Evolutionary conservation across 2,113 vertebrate species (phyloP).

Genomic region (Pachypanchax playfairii): DNA sequence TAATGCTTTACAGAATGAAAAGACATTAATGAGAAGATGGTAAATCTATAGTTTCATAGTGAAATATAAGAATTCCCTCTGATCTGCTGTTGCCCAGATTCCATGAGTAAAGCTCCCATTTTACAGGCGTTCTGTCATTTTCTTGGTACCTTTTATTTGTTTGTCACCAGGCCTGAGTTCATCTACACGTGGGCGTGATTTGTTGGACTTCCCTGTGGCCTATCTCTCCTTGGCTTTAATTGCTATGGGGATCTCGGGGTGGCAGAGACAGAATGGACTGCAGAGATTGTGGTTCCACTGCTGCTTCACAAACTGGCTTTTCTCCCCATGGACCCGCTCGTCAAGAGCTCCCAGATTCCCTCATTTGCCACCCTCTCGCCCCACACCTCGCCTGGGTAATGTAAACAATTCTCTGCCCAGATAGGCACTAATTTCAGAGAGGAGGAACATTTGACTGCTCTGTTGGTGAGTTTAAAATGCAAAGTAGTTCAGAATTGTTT

Average conservation of each 20-base stretch:
- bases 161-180: constrained; percentile 23
- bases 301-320: constrained; percentile 78
- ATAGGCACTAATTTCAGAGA: constrained; percentile 36
- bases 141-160: constrained; percentile 11
- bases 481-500: constrained; percentile 10
- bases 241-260: constrained; percentile 68
- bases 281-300: constrained; percentile 79
- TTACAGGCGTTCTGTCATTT: constrained; percentile 1
- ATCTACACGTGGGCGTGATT: constrained; percentile 57
- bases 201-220: constrained; percentile 59
- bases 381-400: constrained; percentile 62
- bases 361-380: constrained; percentile 66
- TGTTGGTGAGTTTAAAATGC: constrained; percentile 15
- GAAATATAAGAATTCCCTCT: constrained; percentile 15
- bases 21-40: not conserved
- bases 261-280: constrained; percentile 69
- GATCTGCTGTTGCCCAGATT: constrained; percentile 20
- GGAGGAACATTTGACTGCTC: constrained; percentile 26
- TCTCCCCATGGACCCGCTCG: constrained; percentile 52
- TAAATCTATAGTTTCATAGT: not conserved
- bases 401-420: constrained; percentile 50
- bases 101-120: constrained; percentile 5
- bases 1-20: no score
- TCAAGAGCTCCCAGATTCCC: constrained; percentile 58
- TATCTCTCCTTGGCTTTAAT: constrained; percentile 59